Conservation (phyloP, 2,113 vertebrate genomes). For the Pterocles orientalis region DNA sequence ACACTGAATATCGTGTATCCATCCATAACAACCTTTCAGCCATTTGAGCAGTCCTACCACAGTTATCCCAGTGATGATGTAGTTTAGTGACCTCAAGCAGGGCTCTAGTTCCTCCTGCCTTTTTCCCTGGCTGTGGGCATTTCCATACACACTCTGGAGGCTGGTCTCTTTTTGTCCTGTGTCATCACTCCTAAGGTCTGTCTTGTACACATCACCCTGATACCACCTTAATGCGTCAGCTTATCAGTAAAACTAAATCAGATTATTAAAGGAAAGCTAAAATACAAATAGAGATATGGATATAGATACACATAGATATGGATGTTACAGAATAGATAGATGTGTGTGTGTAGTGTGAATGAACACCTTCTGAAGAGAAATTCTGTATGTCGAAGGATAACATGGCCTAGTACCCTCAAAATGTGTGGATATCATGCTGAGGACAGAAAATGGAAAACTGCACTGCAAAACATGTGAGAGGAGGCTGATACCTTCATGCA, state of each 20-base stretch:
- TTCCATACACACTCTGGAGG: background rate
- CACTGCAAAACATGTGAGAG: background rate
- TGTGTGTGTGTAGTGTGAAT: background rate
- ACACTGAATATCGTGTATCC: background rate
- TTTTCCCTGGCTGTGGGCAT: background rate
- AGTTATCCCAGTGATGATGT: background rate
- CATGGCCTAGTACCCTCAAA: background rate
- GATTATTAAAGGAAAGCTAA: background rate
- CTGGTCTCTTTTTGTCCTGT: background rate
- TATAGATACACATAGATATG: background rate
- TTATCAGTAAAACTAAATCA: background rate
- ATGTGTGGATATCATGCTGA: background rate
- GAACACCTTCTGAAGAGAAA: background rate
- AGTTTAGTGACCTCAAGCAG: fast-evolving
- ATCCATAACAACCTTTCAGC: background rate
- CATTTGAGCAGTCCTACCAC: background rate
- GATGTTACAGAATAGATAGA: background rate
- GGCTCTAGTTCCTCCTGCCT: background rate
- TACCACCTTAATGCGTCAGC: background rate
- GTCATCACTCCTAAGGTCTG: background rate
- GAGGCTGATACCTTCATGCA: background rate
- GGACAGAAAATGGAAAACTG: background rate
- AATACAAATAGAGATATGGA: background rate
- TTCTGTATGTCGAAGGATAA: background rate
- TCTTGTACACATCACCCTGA: background rate